Evolutionary conservation across 2,888 invertebrate species (phyloP), one percentile per base, ranked within the genome.

Genomic region (Agrochola lychnidis): DNA sequence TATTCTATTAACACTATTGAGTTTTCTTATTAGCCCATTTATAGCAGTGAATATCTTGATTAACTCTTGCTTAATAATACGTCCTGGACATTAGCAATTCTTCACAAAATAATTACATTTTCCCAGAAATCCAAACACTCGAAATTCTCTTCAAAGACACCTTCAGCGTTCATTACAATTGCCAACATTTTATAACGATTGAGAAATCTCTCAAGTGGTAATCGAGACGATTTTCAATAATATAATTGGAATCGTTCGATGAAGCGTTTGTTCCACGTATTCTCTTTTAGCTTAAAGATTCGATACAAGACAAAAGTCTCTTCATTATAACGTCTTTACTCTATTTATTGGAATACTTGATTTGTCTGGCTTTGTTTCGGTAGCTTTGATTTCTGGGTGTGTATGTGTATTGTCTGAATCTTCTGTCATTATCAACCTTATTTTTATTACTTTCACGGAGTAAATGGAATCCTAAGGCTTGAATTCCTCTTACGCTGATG

Each of bases 231-330:
- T 51, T 72, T 30, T 42, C 14, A 74, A 45, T 16, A 45, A 59
- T 25, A 14, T 68, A 78, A 69, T 68, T 79, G 59, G 36, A 61
- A 51, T 76, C 40, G 19, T 78, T 78, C 22, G 9, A 36, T 36
- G 40, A 67, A 76, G 1, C 36, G 25, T 40, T 73, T 62, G 9
- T 78, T 78, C 16, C 30, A n/a, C 12, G 14, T 22, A 42, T 70
- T 70, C 3, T 30, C 16, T 64, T 71, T 61, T 40, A 53, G 6
- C 14, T 16, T 19, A 70, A 67, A 36, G 12, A 64, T 48, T 76
- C 30, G 73, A 70, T 59, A 45, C 3, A 14, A 57, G 4, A 61
- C n/a, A 67, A 51, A 25, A 36, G 10, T n/a, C 22, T 42, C 14
- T 73, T 71, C 22, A 69, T 64, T 72, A 19, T 70, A 10, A 56